Base-by-base conservation (phyloP, 2,113 vertebrate species). In the Platysteira castanea region DNA sequence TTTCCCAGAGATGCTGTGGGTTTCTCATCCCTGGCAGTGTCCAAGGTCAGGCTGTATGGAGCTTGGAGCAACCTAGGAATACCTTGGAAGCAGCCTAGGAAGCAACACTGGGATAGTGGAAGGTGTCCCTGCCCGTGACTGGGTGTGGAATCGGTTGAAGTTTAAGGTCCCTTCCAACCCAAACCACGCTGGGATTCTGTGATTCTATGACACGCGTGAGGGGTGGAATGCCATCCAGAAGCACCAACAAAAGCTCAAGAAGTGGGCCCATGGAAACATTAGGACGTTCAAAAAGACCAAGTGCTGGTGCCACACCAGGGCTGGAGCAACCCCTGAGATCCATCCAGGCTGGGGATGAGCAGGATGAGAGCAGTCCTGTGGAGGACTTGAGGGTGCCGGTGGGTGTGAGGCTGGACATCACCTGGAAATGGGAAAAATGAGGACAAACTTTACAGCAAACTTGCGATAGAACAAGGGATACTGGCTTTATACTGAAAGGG, bases 121-220 rank as follows among this genome's bases (percentile, higher is more conserved):
- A 60, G 9, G 2, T 28, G 15, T 37, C 27, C 42, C 37, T 59
- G 33, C 7, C 13, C 11, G 2, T 12, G 53, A 2, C 21, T 59
- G 37, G 26, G 27, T 3, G 2, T 26, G 21, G 42, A 15, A 35
- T 11, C 2, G 6, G 21, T 4, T 37, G 46, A 37, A 11, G 13
- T 77, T 67, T 21, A 11, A 33, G 26, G 7, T 77, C 5, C 4
- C 27, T 60, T 14, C 26, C 63, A 42, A 4, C 9, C 16, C 17
- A 44, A 60, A 44, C 11, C 9, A 4, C 31, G 13, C 44, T 23
- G 22, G 26, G 35, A 7, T 28, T 75, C 28, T 57, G 14, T 31
- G 27, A 13, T 19, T 49, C 35, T 47, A 1, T 9, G 26, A 31
- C 7, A 7, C 1, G 0, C 0, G 1, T 16, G 52, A 37, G 20